Percentiles rank a stretch among this genome's conserved stretches.
phyloP scores from a whole-genome alignment of 2,797 vertebrate species.

The Orientallactaga sibirica region DNA sequence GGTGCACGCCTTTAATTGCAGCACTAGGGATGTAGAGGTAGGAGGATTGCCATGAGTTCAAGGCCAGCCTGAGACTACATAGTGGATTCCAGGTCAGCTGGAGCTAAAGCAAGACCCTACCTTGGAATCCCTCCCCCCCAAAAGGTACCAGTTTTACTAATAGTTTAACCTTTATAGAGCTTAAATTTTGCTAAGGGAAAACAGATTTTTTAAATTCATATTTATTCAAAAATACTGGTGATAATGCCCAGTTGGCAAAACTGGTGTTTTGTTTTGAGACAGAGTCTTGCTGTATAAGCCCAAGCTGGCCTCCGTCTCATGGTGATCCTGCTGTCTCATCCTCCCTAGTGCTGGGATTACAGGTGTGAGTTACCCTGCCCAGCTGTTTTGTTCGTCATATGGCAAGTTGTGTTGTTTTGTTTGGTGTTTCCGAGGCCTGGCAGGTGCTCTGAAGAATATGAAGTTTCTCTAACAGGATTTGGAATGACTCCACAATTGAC shows the following conservation, averaged over 20 bases:
- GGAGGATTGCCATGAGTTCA: too few species aligned
- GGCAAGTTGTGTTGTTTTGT: not conserved
- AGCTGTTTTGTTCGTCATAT: not conserved
- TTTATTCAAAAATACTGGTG: conserved; percentile 48
- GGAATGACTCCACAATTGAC: not conserved
- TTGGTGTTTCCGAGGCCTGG: not conserved
- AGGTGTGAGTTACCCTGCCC: not conserved
- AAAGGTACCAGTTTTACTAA: not conserved
- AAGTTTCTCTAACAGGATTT: not conserved
- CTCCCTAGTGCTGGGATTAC: too few species aligned
- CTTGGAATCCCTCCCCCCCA: too few species aligned
- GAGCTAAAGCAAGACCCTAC: too few species aligned
- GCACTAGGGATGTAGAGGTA: too few species aligned
- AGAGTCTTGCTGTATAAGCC: too few species aligned
- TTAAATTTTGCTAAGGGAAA: not conserved
- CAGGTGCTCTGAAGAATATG: not conserved
- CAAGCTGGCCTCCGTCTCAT: too few species aligned
- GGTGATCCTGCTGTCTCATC: too few species aligned
- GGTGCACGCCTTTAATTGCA: too few species aligned
- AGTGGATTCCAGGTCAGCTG: too few species aligned
- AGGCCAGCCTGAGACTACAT: too few species aligned
- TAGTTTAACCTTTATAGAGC: not conserved
- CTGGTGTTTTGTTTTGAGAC: too few species aligned
- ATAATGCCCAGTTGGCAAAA: not conserved
- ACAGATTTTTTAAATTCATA: not conserved